A percentile compares a stretch with the other conserved stretches of the same genome.
These are phyloP conservation scores for Plagodis dolabraria DNA, from an alignment of 2,888 invertebrate genomes.

Conservation along the genomic window DNA sequence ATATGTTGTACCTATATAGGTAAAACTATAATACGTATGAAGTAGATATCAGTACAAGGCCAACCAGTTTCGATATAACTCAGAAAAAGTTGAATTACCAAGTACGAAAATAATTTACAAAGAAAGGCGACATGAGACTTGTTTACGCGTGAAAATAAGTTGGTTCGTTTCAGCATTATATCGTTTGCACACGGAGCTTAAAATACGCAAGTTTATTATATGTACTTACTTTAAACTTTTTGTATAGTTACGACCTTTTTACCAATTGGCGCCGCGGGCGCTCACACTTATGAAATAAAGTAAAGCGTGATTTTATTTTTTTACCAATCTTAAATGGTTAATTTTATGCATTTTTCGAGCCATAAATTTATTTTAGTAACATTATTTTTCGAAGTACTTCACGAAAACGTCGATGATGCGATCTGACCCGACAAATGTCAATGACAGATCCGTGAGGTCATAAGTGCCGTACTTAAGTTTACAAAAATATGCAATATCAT, in stretches of 20 bases:
- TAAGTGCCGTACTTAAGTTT: conserved; percentile 4
- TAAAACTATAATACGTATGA: conserved; percentile 15
- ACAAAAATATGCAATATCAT: neutral
- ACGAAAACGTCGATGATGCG: conserved; percentile 10
- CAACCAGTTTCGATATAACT: conserved; percentile 28
- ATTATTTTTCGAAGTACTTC: conserved; percentile 13
- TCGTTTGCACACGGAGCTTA: neutral
- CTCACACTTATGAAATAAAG: too few relatives aligned
- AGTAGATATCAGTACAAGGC: conserved; percentile 28
- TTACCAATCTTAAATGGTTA: neutral
- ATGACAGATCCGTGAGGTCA: conserved; percentile 33
- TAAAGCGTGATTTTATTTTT: too few relatives aligned
- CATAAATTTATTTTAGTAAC: conserved; percentile 4
- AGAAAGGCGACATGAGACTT: conserved; percentile 12
- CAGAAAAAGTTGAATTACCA: conserved; percentile 26
- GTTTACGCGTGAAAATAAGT: conserved; percentile 7
- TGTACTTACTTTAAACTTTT: neutral
- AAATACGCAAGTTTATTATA: neutral
- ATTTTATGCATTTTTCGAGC: conserved; percentile 7
- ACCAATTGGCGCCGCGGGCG: neutral
- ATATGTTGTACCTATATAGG: conserved; percentile 6
- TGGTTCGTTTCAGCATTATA: too few relatives aligned
- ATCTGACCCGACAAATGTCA: conserved; percentile 35
- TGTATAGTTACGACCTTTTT: neutral
- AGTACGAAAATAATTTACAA: conserved; percentile 15